Conservation (phyloP, 2,113 vertebrate species). For the Holacanthus passer region DNA sequence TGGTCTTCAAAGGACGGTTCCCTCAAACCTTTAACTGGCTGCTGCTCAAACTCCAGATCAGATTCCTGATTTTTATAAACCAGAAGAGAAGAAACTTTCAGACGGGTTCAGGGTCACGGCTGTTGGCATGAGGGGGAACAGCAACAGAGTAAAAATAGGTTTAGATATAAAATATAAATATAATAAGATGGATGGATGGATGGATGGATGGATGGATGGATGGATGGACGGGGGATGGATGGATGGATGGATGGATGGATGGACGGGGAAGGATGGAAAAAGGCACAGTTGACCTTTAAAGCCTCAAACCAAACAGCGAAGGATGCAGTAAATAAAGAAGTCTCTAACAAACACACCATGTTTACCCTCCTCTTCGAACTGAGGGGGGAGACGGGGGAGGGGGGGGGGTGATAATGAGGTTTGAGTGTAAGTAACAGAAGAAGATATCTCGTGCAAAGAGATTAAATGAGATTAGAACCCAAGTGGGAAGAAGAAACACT, state of each 20-base stretch:
- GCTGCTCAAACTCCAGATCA: not conserved
- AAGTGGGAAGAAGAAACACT: not conserved
- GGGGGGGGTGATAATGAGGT: conserved; percentile 4
- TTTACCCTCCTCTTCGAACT: conserved; percentile 55
- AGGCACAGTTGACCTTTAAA: conserved; percentile 9
- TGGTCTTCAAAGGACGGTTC: conserved; percentile 18
- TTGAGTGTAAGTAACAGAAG: conserved; percentile 6
- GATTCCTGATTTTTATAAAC: conserved; percentile 11
- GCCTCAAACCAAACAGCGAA: conserved; percentile 14
- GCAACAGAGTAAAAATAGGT: not conserved
- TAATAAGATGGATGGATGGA: not conserved
- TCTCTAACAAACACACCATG: conserved; percentile 37
- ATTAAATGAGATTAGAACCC: conserved; percentile 3
- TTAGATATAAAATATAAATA: not conserved
- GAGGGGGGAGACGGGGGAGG: not conserved
- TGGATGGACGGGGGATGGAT: no score
- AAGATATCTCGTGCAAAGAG: conserved; percentile 1
- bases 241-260: no score
- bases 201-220: no score
- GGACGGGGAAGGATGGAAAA: no score
- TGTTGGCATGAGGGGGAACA: not conserved
- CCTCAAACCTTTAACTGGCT: not conserved
- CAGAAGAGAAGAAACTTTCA: not conserved
- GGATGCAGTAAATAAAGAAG: conserved; percentile 52
- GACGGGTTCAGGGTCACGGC: not conserved